phyloP scores from a whole-genome alignment of 2,797 vertebrate genomes.

The Halcyon chelicuti region DNA sequence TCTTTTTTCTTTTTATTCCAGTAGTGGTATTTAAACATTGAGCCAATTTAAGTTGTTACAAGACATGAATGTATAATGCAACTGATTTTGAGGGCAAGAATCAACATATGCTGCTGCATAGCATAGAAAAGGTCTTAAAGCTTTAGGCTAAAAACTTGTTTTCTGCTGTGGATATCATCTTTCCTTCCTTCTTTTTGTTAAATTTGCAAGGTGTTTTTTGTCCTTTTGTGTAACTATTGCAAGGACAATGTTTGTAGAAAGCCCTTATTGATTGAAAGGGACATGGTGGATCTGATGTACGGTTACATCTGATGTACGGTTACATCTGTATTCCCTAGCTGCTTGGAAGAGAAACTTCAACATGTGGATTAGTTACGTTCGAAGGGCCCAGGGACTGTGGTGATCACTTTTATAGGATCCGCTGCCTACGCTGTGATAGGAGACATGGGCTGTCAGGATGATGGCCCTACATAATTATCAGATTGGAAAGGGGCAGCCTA shows the following conservation, averaged over 20 bases:
- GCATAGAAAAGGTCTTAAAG: not conserved
- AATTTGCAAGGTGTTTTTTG: not conserved
- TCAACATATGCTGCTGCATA: not conserved
- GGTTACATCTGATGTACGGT: not conserved
- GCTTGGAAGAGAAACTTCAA: not conserved
- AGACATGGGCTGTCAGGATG: not conserved
- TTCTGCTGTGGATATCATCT: not conserved
- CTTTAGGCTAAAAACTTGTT: not conserved
- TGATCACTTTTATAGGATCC: not conserved
- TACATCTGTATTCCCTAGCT: not conserved
- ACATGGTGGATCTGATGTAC: not conserved
- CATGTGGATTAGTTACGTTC: not conserved
- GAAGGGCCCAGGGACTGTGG: not conserved
- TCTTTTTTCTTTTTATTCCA: not conserved
- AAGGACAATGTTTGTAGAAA: not conserved
- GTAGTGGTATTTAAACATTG: not conserved
- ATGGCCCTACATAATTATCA: not conserved
- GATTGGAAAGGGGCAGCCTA: not conserved
- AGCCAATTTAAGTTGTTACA: not conserved
- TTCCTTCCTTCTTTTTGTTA: not conserved
- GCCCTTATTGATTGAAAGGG: not conserved
- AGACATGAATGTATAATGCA: not conserved
- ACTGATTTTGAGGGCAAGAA: not conserved
- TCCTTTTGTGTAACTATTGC: not conserved
- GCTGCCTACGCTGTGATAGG: fast-evolving